Evolutionary conservation across 2,797 vertebrate species (phyloP).

Genomic region (Sebastes kiyomatsui): DNA sequence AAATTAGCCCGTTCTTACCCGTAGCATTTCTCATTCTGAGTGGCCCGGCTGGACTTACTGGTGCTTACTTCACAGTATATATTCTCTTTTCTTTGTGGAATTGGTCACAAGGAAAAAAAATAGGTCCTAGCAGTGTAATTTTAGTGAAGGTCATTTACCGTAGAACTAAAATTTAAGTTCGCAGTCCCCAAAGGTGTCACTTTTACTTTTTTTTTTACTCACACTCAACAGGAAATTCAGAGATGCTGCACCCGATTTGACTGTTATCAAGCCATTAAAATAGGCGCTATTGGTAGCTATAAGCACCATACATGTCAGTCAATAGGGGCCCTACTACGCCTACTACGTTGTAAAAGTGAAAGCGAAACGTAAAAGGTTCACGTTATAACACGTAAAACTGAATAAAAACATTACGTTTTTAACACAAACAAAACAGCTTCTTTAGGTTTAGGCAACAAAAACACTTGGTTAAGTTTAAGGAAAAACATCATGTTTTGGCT

Average conservation of each 20-base stretch:
- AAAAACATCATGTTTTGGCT: no score
- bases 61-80: constrained; percentile 25
- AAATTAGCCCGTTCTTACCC: constrained; percentile 63
- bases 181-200: neutral
- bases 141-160: constrained; percentile 10
- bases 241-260: neutral
- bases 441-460: no score
- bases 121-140: neutral
- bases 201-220: neutral
- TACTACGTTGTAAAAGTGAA: no score
- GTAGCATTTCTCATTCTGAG: constrained; percentile 58
- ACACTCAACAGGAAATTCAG: neutral
- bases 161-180: neutral
- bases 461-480: no score
- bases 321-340: no score
- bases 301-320: no score
- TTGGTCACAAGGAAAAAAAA: constrained; percentile 38
- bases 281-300: no score
- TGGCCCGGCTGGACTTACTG: constrained; percentile 40
- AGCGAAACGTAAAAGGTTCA: no score
- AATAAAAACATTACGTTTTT: no score
- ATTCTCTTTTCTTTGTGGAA: constrained; percentile 21
- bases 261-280: no score
- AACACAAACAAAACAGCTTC: no score
- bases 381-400: no score